Percentiles rank a stretch among this genome's conserved stretches.
Conservation (phyloP, 1,140 invertebrate species). For the Hirudo medicinalis region DNA sequence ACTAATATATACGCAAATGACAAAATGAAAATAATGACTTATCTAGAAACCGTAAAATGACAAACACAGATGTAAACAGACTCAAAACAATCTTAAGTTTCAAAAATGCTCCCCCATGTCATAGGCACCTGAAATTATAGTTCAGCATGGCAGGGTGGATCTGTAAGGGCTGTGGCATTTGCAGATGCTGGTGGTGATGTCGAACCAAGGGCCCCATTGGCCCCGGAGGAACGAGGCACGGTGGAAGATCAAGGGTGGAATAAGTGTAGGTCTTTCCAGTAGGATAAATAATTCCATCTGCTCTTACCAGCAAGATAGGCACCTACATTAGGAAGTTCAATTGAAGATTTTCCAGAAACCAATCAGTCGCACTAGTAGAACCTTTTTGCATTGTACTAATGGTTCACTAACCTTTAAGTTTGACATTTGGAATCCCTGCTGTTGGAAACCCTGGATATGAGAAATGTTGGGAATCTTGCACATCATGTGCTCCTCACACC, state of each 20-base stretch:
- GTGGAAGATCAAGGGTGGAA: conserved; percentile 45
- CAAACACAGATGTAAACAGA: neutral
- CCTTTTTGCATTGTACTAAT: neutral
- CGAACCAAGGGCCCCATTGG: neutral
- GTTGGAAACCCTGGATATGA: conserved; percentile 82
- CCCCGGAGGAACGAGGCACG: neutral
- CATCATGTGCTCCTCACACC: conserved; percentile 84
- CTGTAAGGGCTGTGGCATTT: no score
- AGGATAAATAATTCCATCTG: conserved; percentile 96
- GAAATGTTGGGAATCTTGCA: conserved; percentile 95
- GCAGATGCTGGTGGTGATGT: neutral
- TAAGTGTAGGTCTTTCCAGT: conserved; percentile 96
- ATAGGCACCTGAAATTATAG: neutral
- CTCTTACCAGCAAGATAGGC: conserved; percentile 86
- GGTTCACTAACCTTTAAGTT: conserved; percentile 33
- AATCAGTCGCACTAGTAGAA: neutral
- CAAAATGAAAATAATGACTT: no score
- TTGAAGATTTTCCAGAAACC: neutral
- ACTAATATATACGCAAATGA: no score
- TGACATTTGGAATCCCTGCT: conserved; percentile 75
- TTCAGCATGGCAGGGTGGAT: conserved; percentile 2
- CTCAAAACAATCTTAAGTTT: neutral
- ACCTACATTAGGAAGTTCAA: conserved; percentile 58
- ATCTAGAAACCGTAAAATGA: neutral
- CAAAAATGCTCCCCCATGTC: neutral